Conservation (phyloP, 1,140 invertebrate genomes). For the Cephus cinctus region DNA sequence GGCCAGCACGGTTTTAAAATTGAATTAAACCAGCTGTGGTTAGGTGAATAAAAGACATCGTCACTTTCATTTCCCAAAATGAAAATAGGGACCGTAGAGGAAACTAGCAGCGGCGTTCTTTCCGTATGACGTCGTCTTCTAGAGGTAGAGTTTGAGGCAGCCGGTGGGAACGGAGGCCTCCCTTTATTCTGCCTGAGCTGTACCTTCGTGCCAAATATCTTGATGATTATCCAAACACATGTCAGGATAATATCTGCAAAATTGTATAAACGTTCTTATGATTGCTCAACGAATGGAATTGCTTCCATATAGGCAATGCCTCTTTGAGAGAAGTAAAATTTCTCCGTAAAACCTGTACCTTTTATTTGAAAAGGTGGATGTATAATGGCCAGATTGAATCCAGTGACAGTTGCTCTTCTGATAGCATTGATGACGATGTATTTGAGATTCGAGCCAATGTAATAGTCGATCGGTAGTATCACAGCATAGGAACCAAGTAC, state of each 20-base stretch:
- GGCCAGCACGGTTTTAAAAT: neutral
- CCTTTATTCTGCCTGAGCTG: conserved; percentile 57
- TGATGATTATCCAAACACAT: conserved; percentile 57
- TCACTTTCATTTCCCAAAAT: conserved; percentile 6
- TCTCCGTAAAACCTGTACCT: conserved; percentile 53
- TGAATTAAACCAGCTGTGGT: neutral
- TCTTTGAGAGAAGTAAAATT: conserved; percentile 8
- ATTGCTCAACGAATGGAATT: neutral
- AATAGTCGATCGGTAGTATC: conserved; percentile 65
- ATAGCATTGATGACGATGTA: conserved; percentile 71
- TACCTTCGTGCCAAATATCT: conserved; percentile 52
- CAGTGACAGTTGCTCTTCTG: conserved; percentile 58
- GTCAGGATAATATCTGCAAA: conserved; percentile 61
- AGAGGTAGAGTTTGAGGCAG: conserved; percentile 16
- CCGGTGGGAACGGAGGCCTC: conserved; percentile 61
- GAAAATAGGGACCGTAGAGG: conserved; percentile 5
- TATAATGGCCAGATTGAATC: conserved; percentile 63
- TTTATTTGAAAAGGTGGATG: conserved; percentile 62
- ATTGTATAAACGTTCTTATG: conserved; percentile 7
- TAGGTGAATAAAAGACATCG: conserved; percentile 13
- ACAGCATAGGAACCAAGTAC: conserved; percentile 65
- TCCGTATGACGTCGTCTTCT: conserved; percentile 5
- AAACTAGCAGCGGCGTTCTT: conserved; percentile 8
- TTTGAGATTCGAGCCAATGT: conserved; percentile 64
- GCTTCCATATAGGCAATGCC: neutral